A percentile compares a stretch with the other conserved stretches of the same genome.
phyloP scores from a whole-genome alignment of 2,888 invertebrate genomes.

The Drosophila ezoana region DNA sequence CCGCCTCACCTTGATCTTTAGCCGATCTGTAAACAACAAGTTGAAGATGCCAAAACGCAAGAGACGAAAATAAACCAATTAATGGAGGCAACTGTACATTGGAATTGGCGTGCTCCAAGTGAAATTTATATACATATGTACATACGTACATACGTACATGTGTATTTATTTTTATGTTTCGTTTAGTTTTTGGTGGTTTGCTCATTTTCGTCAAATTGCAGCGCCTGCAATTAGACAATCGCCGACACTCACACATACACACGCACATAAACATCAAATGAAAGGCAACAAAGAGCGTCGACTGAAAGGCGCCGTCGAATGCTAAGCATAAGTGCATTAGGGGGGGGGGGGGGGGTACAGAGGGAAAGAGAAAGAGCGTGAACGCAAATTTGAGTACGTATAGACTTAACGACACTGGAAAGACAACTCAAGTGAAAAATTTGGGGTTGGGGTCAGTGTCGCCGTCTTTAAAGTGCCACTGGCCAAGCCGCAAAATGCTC shows the following conservation, averaged over 20 bases:
- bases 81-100: constrained; percentile 21
- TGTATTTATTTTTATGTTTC: neutral
- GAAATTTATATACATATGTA: neutral
- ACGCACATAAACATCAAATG: neutral
- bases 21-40: constrained; percentile 40
- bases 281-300: constrained; percentile 7
- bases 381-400: constrained; percentile 1
- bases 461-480: constrained; percentile 36
- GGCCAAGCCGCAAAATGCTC: constrained; percentile 17
- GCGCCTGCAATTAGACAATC: constrained; percentile 40
- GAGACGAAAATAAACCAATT: constrained; percentile 13
- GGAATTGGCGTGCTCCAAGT: constrained; percentile 23
- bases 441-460: constrained; percentile 5
- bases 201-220: constrained; percentile 29
- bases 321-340: constrained; percentile 18
- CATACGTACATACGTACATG: no score
- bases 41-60: constrained; percentile 27
- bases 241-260: constrained; percentile 4
- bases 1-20: constrained; percentile 49
- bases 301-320: constrained; percentile 12
- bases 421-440: constrained; percentile 9
- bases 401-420: constrained; percentile 23
- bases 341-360: neutral
- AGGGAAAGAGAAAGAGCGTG: neutral
- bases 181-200: constrained; percentile 6